Evolutionary conservation across 2,797 vertebrate species (phyloP), one percentile per base, ranked within the genome.

Genomic region (Meda fulgida): DNA sequence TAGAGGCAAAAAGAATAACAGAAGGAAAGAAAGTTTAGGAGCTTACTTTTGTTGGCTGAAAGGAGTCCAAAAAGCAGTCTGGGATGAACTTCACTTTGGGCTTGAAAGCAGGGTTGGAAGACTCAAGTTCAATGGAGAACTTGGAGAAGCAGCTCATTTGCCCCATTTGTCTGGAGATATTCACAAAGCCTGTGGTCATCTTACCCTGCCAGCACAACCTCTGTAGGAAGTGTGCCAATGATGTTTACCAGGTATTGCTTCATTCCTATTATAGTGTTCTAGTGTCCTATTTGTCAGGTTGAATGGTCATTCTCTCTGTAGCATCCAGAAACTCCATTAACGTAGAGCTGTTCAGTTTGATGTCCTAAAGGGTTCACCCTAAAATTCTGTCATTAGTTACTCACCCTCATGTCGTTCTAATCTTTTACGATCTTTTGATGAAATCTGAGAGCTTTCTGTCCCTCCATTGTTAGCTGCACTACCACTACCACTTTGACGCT

Each of bases 121-220:
- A 96, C 66, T 92, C 96, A 0, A 94, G 94, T 89, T 93, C 93
- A 84, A 95, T 96, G 95, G 95, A 96, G 90, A 95, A 91, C 90
- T 94, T 97, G 91, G 96, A 97, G 92, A 97, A 97, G 91, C 95
- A 96, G 89, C 95, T 96, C 26, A 90, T 94, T 84, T 94, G 93
- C 69, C 93, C 93, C 5, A 92, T 94, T 66, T 95, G 93, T 87
- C 88, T 94, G 92, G 94, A 96, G 91, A 93, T 95, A 90, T 96
- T 96, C 91, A 94, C 93, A 89, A 96, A 96, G 31, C 96, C 96
- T 0, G 95, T 96, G 83, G 94, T 96, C 86, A 96, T 96, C 88
- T 92, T 96, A 88, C 96, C 96, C 72, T 96, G 96, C 87, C 96
- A 96, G 85, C 96, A 96, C 91, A 96, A 96, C 91, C 94, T 96